Conservation (phyloP, 1,140 invertebrate species). For the Saccostrea cuccullata region DNA sequence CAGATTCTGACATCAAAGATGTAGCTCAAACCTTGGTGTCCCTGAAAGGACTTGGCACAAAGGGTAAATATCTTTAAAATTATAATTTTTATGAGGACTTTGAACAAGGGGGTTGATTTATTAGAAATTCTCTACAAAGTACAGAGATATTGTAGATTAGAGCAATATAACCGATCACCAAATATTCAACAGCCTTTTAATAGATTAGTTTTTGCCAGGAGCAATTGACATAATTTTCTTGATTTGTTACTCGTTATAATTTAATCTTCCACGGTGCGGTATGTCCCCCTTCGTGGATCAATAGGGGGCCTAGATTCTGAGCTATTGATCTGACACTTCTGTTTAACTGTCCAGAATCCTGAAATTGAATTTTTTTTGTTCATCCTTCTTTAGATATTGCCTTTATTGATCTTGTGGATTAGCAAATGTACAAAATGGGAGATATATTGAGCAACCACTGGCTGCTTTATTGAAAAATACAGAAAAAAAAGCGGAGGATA, state of each 20-base stretch:
- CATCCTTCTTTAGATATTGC: constrained; percentile 30
- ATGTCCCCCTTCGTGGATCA: constrained; percentile 1
- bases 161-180: not conserved
- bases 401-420: constrained; percentile 31
- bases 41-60: constrained; percentile 84
- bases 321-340: constrained; percentile 23
- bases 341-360: constrained; percentile 26
- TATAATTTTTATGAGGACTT: not conserved
- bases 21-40: constrained; percentile 90
- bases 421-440: constrained; percentile 31
- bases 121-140: not conserved
- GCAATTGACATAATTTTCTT: constrained; percentile 30
- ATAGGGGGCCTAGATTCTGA: not conserved
- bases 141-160: not conserved
- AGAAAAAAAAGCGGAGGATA: not conserved
- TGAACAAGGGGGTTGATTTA: not conserved
- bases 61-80: constrained; percentile 55
- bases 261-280: not conserved
- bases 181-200: not conserved
- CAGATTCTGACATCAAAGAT: constrained; percentile 80
- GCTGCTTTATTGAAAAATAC: not conserved
- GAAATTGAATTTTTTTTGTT: constrained; percentile 33
- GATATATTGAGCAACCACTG: constrained; percentile 15
- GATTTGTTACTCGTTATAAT: constrained; percentile 17
- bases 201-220: constrained; percentile 1